phyloP scores from a whole-genome alignment of 2,888 invertebrate species.

The Cantharis flavilabris region DNA sequence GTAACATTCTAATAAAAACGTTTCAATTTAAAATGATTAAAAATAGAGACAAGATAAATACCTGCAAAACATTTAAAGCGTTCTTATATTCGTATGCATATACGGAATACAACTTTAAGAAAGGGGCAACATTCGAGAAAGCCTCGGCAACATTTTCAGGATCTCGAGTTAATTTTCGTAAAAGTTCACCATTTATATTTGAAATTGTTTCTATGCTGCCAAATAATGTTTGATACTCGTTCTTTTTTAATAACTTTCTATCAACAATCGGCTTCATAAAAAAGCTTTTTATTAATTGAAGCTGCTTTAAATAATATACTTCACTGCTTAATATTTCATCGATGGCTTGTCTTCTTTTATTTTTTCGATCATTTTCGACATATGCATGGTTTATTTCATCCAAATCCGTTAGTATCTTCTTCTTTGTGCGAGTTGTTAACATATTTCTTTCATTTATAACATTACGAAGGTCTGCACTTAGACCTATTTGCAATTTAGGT shows the following conservation, averaged over 20 bases:
- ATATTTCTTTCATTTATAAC: constrained; percentile 66
- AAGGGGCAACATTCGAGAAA: constrained; percentile 74
- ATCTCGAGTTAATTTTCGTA: constrained; percentile 61
- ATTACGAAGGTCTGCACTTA: constrained; percentile 64
- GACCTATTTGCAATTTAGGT: constrained; percentile 58
- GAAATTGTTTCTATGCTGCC: constrained; percentile 68
- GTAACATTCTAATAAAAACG: constrained; percentile 55
- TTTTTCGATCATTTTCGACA: constrained; percentile 49
- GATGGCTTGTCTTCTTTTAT: constrained; percentile 60
- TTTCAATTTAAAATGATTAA: neutral
- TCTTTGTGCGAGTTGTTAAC: constrained; percentile 63
- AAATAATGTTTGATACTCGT: constrained; percentile 62
- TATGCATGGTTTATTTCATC: constrained; percentile 52
- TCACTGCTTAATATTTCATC: constrained; percentile 73
- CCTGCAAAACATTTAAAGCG: constrained; percentile 65
- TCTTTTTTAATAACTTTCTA: constrained; percentile 57
- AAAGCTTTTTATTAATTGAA: constrained; percentile 67
- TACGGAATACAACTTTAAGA: constrained; percentile 76
- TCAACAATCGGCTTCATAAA: constrained; percentile 65
- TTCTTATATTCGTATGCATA: constrained; percentile 76
- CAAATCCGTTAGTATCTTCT: constrained; percentile 64
- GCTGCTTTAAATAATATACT: constrained; percentile 68
- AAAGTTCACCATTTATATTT: constrained; percentile 65
- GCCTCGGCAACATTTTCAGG: constrained; percentile 66
- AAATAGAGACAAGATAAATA: constrained; percentile 42